These are phyloP conservation scores for Xiphophorus couchianus DNA, from an alignment of 2,113 vertebrate genomes.

Conservation along the genomic window DNA sequence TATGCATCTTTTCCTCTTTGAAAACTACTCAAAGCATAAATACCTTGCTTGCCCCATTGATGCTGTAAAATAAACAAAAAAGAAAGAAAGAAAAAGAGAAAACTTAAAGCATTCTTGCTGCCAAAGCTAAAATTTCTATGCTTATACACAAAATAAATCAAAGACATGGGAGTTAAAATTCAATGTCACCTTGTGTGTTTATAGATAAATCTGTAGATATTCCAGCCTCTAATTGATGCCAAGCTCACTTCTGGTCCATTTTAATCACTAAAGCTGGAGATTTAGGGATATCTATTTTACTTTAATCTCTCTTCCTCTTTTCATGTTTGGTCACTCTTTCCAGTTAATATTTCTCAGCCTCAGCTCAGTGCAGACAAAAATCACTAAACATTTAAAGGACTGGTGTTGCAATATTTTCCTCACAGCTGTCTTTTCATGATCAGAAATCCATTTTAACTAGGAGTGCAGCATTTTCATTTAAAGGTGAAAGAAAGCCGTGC, in stretches of 20 bases:
- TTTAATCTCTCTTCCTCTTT: neutral
- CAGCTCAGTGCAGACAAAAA: constrained; percentile 26
- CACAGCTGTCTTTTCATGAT: constrained; percentile 4
- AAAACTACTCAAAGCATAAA: too few species aligned
- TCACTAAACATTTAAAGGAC: neutral
- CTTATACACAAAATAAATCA: neutral
- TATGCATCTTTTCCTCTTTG: too few species aligned
- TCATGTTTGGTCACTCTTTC: constrained; percentile 28
- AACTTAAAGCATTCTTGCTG: too few species aligned
- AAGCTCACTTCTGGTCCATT: constrained; percentile 22
- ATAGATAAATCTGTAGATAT: constrained; percentile 30
- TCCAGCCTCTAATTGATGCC: constrained; percentile 50
- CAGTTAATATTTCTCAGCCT: constrained; percentile 19
- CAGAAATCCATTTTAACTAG: constrained; percentile 12
- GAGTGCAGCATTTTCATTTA: neutral
- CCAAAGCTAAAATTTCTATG: too few species aligned
- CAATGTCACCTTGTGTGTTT: constrained; percentile 41
- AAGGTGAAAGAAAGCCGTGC: neutral
- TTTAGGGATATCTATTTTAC: constrained; percentile 21
- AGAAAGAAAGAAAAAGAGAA: too few species aligned
- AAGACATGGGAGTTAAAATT: neutral
- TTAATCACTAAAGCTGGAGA: constrained; percentile 20
- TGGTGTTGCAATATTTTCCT: constrained; percentile 6
- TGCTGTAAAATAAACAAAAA: too few species aligned
- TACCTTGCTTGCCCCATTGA: too few species aligned